Base-by-base conservation (phyloP, 2,797 vertebrate species). In the Tachyglossus aculeatus region DNA sequence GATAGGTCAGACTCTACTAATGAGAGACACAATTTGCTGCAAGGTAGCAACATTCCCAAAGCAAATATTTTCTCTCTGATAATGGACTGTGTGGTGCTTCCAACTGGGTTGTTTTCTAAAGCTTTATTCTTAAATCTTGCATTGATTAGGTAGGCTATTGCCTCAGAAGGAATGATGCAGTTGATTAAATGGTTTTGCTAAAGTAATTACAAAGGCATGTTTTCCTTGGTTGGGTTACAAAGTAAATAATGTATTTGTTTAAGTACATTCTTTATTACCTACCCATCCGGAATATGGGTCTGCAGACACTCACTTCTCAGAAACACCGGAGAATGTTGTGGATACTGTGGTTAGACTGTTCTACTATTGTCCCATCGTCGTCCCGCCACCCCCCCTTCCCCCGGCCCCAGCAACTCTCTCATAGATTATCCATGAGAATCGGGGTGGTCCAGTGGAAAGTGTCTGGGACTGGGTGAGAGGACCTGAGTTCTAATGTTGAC, bases 171-270 rank as follows among this genome's bases (percentile, higher is more conserved):
- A 79, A 64, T 18, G 9, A 76, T 52, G 3, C 10, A 22, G 40
- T 18, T 67, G 45, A 75, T 71, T 82, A 79, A 75, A 71, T 75
- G n/a, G 9, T 29, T 71, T 69, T 77, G 48, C 71, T 41, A 27
- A 3, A 39, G 38, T 56, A 50, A 69, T 73, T 75, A 63, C 68
- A 7, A 77, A 81, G 52, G 3, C n/a, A 27, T 48, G 71, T 41
- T 57, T 0, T 60, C 60, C 67, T 68, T 71, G 48, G 2, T 18
- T 63, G 31, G 38, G 16, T 68, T 27, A 3, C 18, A 7, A 44
- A 37, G 14, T 0, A 51, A 32, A 40, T 27, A 55, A n/a, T 34
- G 72, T 25, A 3, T 19, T 48, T n/a, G 19, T n/a, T n/a, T n/a
- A 43, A 21, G 45, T 12, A 24, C 80, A 62, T 43, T 58, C 21